phyloP scores from a whole-genome alignment of 2,888 invertebrate genomes.

The Sarcophaga carnaria region DNA sequence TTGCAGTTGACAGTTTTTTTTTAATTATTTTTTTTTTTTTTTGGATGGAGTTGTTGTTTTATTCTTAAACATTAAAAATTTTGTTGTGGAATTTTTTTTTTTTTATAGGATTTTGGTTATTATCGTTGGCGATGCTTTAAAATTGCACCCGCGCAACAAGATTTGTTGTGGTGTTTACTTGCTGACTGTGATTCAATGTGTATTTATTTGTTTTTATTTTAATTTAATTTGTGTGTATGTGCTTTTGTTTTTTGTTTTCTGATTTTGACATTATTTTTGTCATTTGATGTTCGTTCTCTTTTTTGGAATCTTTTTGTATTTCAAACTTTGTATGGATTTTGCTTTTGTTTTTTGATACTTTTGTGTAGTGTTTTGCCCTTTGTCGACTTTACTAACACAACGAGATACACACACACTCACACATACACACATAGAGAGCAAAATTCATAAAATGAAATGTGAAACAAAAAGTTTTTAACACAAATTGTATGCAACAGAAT shows the following conservation, averaged over 20 bases:
- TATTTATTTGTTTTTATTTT: not conserved
- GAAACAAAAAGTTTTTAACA: constrained; percentile 19
- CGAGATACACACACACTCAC: constrained; percentile 2
- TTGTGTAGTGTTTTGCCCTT: not conserved
- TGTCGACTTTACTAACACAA: not conserved
- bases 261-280: not conserved
- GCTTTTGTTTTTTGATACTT: not conserved
- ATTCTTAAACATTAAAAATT: constrained; percentile 36
- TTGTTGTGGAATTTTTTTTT: constrained; percentile 24
- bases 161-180: not conserved
- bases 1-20: not conserved
- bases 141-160: constrained; percentile 63
- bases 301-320: not conserved
- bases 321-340: constrained; percentile 5
- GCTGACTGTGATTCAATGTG: not conserved
- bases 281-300: not conserved
- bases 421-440: not conserved
- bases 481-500: not conserved
- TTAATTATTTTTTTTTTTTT: constrained; percentile 8
- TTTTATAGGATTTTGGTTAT: not conserved
- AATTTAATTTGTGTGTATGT: not conserved
- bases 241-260: constrained; percentile 4
- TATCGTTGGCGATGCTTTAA: not conserved
- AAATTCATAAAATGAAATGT: constrained; percentile 36
- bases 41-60: constrained; percentile 17